Percentiles rank a stretch among this genome's conserved stretches.
Evolutionary conservation across 2,113 vertebrate genomes (phyloP).

Genomic region (Aldabrachelys gigantea): DNA sequence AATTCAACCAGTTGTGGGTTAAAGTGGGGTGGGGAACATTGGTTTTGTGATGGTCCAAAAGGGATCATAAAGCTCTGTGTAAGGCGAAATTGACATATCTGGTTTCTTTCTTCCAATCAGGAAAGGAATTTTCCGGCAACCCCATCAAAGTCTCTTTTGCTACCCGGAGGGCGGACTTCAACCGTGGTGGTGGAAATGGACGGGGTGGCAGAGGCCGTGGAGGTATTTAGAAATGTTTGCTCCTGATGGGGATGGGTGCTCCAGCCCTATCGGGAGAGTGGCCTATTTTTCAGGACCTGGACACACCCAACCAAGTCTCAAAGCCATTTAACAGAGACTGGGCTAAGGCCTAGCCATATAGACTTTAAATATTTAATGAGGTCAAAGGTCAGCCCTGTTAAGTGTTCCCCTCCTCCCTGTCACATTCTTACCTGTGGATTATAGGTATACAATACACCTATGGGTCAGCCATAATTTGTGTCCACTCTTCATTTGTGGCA

Average conservation of each 20-base stretch:
- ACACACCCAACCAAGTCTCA: background rate
- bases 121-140: slow-evolving; percentile 91
- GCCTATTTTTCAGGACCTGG: background rate
- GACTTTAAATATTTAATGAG: background rate
- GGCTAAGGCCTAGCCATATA: background rate
- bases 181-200: slow-evolving; percentile 81
- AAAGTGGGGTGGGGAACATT: background rate
- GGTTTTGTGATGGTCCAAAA: too few species aligned
- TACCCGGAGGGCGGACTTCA: slow-evolving; percentile 89
- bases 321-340: background rate
- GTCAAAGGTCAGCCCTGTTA: background rate
- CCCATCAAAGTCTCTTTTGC: slow-evolving; percentile 92
- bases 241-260: background rate
- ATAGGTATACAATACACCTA: background rate
- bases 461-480: background rate
- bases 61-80: background rate
- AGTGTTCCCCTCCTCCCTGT: background rate
- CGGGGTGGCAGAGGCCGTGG: slow-evolving; percentile 86
- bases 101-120: slow-evolving; percentile 52
- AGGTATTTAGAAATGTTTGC: slow-evolving; percentile 62
- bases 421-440: background rate
- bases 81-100: background rate
- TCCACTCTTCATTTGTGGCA: background rate
- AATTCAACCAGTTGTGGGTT: background rate
- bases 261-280: background rate